Evolutionary conservation across 2,888 invertebrate species (phyloP), one percentile per base, ranked within the genome.

Genomic region (Alviniconcha strummeri): DNA sequence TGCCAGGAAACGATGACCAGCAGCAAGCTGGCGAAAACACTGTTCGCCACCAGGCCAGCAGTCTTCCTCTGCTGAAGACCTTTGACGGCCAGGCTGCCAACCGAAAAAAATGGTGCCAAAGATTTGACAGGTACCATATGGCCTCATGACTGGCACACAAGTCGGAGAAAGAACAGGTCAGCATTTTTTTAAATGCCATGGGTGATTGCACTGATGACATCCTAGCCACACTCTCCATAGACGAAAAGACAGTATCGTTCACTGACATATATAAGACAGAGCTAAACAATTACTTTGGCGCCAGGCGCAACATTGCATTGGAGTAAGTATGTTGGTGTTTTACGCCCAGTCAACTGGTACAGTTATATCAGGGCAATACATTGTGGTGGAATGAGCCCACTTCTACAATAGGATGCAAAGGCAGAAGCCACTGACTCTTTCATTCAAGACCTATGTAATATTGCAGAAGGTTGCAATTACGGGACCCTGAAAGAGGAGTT

Each of bases 401-500:
- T 80, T 80, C 15, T 67, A 80, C 54, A 15, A 52, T 17, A 64
- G 80, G 67, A 15, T 54, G 5, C 80, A 80, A 52, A 15, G 19
- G 55, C 19, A 36, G 69, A 80, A 19, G 15, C 54, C 17, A 19
- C 67, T 17, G 60, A 80, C 19, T 6, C 15, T 11, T 80, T 80
- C 57, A 80, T 80, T 2, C 80, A 80, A 52, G 69, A 55, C 55
- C n/a, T 80, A 4, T 52, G 15, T 52, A 80, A 36, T 13, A 19
- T 80, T 8, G 80, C 80, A 7, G 80, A 64, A 67, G 60, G 36
- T 11, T 80, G 80, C 36, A 54, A 80, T 13, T 80, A 36, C n/a
- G 67, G 80, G 4, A 15, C 7, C 6, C 76, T 56, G 5, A 76
- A 55, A 76, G 7, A 76, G 56, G 76, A 76, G 6, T 56, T 76